Evolutionary conservation across 1,140 invertebrate genomes (phyloP).

Genomic region (Psix sp.): DNA sequence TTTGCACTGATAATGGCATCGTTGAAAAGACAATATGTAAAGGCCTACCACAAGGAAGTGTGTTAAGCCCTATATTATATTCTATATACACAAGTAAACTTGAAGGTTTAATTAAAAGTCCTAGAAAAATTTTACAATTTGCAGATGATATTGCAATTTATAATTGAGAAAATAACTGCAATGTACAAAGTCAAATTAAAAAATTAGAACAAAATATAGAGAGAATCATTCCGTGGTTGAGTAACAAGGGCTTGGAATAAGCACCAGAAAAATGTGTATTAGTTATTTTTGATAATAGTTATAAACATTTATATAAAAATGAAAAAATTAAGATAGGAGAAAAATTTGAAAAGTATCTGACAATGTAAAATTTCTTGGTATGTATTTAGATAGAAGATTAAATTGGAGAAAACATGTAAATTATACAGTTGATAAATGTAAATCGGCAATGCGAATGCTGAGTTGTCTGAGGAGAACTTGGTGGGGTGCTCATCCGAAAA

Average conservation of each 20-base stretch:
- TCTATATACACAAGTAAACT: slow-evolving; percentile 32
- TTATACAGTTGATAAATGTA: slow-evolving; percentile 14
- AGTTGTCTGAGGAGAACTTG: slow-evolving; percentile 37
- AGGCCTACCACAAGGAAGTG: slow-evolving; percentile 31
- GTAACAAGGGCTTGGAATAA: slow-evolving; percentile 15
- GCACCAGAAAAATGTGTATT: slow-evolving; percentile 29
- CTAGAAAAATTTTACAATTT: slow-evolving; percentile 24
- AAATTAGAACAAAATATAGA: slow-evolving; percentile 4
- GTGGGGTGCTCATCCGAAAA: slow-evolving; percentile 43
- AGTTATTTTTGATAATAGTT: slow-evolving; percentile 22
- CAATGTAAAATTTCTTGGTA: slow-evolving; percentile 44
- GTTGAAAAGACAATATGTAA: slow-evolving; percentile 8
- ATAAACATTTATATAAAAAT: slow-evolving; percentile 3
- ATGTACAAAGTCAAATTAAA: neutral
- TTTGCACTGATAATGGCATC: slow-evolving; percentile 5
- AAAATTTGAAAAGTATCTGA: neutral
- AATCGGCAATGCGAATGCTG: slow-evolving; percentile 21
- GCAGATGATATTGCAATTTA: slow-evolving; percentile 42
- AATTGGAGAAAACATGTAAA: slow-evolving; percentile 42
- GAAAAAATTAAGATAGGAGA: neutral
- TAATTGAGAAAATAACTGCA: slow-evolving; percentile 1
- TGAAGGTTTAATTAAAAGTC: neutral
- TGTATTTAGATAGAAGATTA: slow-evolving; percentile 28
- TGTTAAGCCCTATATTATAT: slow-evolving; percentile 41
- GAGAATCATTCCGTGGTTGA: neutral